Conservation (phyloP, 2,888 invertebrate genomes). For the Hypercompe scribonia region DNA sequence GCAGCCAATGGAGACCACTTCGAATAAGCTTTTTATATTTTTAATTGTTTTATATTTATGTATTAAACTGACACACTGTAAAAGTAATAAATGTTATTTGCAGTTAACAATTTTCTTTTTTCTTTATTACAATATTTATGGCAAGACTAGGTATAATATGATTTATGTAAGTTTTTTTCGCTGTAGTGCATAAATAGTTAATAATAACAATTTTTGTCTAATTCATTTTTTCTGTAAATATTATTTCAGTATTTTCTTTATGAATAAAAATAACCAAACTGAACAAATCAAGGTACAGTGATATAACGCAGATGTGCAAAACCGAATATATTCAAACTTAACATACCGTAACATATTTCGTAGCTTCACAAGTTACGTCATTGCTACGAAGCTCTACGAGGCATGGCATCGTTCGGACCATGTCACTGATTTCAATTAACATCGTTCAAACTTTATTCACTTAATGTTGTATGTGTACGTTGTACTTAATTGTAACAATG, state of each 20-base stretch:
- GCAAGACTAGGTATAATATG: no score
- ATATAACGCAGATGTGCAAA: not conserved
- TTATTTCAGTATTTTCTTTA: not conserved
- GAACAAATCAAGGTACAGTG: not conserved
- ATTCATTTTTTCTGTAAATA: not conserved
- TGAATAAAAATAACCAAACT: not conserved
- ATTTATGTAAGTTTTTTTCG: no score
- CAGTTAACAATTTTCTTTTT: no score
- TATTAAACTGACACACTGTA: no score
- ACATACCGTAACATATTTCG: not conserved
- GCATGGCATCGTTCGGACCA: not conserved
- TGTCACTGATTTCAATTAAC: conserved; percentile 14
- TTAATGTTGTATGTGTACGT: not conserved
- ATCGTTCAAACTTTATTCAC: conserved; percentile 9
- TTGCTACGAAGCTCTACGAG: conserved; percentile 7
- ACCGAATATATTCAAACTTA: not conserved
- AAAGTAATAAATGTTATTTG: no score
- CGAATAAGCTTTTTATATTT: no score
- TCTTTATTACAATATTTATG: no score
- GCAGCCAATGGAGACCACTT: no score
- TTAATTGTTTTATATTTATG: no score
- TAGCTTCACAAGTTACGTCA: not conserved
- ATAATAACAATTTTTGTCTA: no score
- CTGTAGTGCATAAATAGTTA: no score
- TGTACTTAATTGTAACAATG: not conserved